Base-by-base conservation (phyloP, 1,140 invertebrate genomes). In the Drosophila oshimai region DNA sequence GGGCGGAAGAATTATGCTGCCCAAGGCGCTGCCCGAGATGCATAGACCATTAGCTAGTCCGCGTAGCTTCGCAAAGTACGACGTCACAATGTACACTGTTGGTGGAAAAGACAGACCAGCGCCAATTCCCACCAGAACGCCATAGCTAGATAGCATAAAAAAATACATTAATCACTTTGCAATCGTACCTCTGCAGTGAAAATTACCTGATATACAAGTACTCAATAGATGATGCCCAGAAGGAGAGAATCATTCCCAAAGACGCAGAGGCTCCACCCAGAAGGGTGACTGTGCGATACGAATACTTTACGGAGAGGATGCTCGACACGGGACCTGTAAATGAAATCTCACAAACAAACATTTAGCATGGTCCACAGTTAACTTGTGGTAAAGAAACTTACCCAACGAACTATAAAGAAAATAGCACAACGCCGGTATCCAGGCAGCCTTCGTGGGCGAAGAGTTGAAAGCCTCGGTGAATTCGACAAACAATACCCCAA, bases 41-140 rank as follows among this genome's bases (percentile, higher is more conserved):
- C 96, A 97, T 12, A 98, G 93, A 0, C 96, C 97, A 91, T 97
- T 98, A 13, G 96, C 97, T 6, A 98, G 92, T 2, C 96, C 96
- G 37, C 96, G 92, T 26, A 95, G 92, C 44, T 94, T 93, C 1
- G 96, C 93, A 90, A 98, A 98, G 90, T 98, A 98, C 34, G 95
- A 95, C 6, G 96, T 97, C 34, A 97, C 96, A 74, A 97, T 96
- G 87, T 97, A 96, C n/a, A 98, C 95, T 0, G 96, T 97, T 20
- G 96, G 96, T 3, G 96, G 96, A 90, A 96, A 96, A 0, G 95
- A 94, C 22, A 96, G 91, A 0, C 96, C 96, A 5, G 96, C 96
- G 4, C 96, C 96, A 36, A 93, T 94, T 37, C 96, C 96, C n/a
- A 96, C 95, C 44, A 96, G 91, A 9, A 96, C 92, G 36, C 96